phyloP scores from a whole-genome alignment of 2,888 invertebrate genomes.

The Diplazon laetatorius region DNA sequence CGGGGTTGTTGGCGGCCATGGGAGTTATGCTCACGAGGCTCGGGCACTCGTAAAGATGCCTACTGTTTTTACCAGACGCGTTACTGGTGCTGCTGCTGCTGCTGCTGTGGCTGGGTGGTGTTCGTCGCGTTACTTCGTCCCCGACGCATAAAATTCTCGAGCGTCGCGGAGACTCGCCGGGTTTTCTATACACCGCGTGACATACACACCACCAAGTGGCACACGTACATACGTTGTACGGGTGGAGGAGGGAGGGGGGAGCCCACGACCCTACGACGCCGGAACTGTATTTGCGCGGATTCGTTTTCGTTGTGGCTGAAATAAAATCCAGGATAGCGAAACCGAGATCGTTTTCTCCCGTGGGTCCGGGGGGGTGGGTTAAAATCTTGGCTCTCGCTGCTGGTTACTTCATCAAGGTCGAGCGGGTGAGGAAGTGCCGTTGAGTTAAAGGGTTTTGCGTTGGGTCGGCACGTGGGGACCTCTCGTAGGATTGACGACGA shows the following conservation, averaged over 20 bases:
- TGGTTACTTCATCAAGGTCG: background rate
- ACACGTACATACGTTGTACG: constrained; percentile 14
- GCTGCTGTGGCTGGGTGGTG: background rate
- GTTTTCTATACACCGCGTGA: constrained; percentile 30
- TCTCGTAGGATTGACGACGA: background rate
- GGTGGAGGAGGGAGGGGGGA: constrained; percentile 12
- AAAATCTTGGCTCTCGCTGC: constrained; percentile 40
- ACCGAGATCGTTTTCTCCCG: constrained; percentile 54
- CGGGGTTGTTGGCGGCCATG: constrained; percentile 63
- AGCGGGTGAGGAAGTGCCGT: constrained; percentile 15
- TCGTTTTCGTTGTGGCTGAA: constrained; percentile 66
- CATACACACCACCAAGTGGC: constrained; percentile 21
- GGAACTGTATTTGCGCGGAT: constrained; percentile 72
- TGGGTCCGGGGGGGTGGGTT: no score
- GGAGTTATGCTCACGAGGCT: constrained; percentile 74
- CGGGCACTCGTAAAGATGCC: constrained; percentile 75
- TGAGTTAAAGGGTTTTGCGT: constrained; percentile 34
- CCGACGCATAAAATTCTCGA: constrained; percentile 59
- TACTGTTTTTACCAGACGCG: constrained; percentile 68
- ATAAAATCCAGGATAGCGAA: constrained; percentile 40
- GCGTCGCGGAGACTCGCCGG: constrained; percentile 20
- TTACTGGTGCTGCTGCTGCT: constrained; percentile 15
- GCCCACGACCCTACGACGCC: constrained; percentile 55
- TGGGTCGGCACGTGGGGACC: constrained; percentile 3
- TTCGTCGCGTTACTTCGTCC: constrained; percentile 51